phyloP scores from a whole-genome alignment of 2,888 invertebrate genomes.

The Drosophila meridionalis region DNA sequence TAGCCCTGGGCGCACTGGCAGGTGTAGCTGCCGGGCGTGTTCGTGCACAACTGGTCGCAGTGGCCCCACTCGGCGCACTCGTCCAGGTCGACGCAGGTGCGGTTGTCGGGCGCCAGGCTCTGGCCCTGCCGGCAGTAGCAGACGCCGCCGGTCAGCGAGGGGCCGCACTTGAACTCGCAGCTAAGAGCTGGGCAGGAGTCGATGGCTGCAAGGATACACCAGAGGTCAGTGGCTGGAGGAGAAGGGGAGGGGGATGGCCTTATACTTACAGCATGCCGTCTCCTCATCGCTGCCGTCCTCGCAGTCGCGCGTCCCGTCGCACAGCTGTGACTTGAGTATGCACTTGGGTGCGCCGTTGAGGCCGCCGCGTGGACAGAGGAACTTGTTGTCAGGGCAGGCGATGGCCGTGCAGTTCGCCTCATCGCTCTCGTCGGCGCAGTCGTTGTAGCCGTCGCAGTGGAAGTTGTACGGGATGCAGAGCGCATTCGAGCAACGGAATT shows the following conservation, averaged over 20 bases:
- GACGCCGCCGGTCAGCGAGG: slow-evolving; percentile 94
- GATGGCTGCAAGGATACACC: slow-evolving; percentile 87
- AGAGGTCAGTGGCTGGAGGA: neutral
- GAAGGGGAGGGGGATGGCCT: neutral
- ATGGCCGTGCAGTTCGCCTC: slow-evolving; percentile 95
- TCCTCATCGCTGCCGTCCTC: slow-evolving; percentile 96
- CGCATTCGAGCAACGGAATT: slow-evolving; percentile 96
- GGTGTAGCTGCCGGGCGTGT: slow-evolving; percentile 92
- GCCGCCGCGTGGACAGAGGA: slow-evolving; percentile 93
- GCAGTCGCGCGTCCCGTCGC: slow-evolving; percentile 96
- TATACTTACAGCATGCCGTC: slow-evolving; percentile 93
- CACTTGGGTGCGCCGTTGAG: slow-evolving; percentile 92
- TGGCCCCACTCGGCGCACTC: slow-evolving; percentile 97
- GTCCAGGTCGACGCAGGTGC: slow-evolving; percentile 95
- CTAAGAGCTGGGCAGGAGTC: slow-evolving; percentile 92
- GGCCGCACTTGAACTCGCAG: slow-evolving; percentile 96
- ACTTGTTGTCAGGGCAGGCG: slow-evolving; percentile 95
- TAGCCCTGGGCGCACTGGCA: slow-evolving; percentile 95
- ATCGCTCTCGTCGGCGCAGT: slow-evolving; percentile 96
- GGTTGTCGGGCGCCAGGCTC: slow-evolving; percentile 92
- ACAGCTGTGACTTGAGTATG: slow-evolving; percentile 94
- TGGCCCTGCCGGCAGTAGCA: slow-evolving; percentile 96
- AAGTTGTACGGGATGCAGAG: slow-evolving; percentile 95
- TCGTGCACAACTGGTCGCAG: slow-evolving; percentile 97
- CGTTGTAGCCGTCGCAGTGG: slow-evolving; percentile 92